Base-by-base conservation (phyloP, 2,888 invertebrate species). In the Pollenia amentaria region DNA sequence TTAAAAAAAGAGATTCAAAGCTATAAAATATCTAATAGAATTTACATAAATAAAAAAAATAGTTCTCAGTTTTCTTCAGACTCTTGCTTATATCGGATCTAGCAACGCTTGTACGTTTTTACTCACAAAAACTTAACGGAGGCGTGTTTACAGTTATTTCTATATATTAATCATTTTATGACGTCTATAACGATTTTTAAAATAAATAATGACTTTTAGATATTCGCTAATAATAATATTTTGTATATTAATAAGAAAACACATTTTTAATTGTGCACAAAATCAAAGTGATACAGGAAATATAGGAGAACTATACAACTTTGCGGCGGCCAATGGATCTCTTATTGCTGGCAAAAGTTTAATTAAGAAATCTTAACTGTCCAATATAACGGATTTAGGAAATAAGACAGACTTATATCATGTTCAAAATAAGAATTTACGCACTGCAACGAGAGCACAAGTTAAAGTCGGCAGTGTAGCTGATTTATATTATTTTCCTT, bases 131-230 rank as follows among this genome's bases (percentile, higher is more conserved):
- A 0, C 7, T 38, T 38, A 8, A 2, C 12, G 16, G 14, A 48
- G 10, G 38, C 60, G 60, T 73, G 60, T 38, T 67, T 73, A n/a
- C 16, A 14, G 40, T 7, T 48, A 48, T 62, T 62, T 60, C 9
- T 12, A 9, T 21, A n/a, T 12, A 44, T 65, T 46, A 77, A 16
- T 29, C 65, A 60, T 40, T 69, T 18, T 2, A 51, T 79, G 78
- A 79, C 78, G 78, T 70, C n/a, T 48, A 9, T 14, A 38, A 4
- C 6, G 8, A 18, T 7, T 60, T 57, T 51, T 12, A 65, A 62
- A 60, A 40, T 60, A 44, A 46, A 78, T 18, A 14, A 79, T 79
- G 69, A n/a, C 16, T 38, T 51, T 42, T 0, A 69, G 62, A 60
- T 9, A 46, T 4, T 60, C 40, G 51, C n/a, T 70, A 38, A 29